A percentile compares a stretch with the other conserved stretches of the same genome.
Conservation (phyloP, 2,888 invertebrate species). For the Sminthurides aquaticus region DNA sequence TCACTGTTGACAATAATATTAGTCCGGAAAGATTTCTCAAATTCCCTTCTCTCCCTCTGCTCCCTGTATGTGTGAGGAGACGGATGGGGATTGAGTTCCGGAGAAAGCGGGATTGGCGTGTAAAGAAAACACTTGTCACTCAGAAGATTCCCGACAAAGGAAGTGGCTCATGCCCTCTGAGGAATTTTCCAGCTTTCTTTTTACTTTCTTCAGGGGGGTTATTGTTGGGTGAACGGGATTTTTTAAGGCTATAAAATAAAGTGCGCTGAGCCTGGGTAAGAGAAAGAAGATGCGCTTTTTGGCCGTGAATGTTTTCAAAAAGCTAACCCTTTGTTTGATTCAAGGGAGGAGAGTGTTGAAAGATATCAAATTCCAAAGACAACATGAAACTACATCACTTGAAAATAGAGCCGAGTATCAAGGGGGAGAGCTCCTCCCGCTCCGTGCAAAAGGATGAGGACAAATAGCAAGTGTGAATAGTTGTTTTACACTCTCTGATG, state of each 20-base stretch:
- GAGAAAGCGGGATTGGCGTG: not conserved
- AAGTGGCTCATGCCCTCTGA: not conserved
- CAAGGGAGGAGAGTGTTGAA: not conserved
- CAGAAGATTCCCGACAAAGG: not conserved
- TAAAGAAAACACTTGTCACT: not conserved
- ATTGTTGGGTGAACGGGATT: too few species aligned
- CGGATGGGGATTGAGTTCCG: not conserved
- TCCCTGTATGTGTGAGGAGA: not conserved
- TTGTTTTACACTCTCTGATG: not conserved
- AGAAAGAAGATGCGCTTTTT: not conserved
- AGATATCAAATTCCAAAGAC: not conserved
- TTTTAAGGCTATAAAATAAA: not conserved
- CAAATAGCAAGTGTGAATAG: not conserved
- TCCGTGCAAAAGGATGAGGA: not conserved
- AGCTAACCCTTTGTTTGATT: not conserved
- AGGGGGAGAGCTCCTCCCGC: not conserved
- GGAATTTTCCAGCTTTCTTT: too few species aligned
- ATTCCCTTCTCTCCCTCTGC: not conserved
- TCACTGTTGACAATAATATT: not conserved
- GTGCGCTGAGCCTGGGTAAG: not conserved
- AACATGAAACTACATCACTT: not conserved
- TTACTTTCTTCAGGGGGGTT: too few species aligned
- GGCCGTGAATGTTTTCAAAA: not conserved
- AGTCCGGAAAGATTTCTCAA: not conserved
- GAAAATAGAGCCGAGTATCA: not conserved